Evolutionary conservation across 2,888 invertebrate genomes (phyloP), one percentile per base, ranked within the genome.

Genomic region (Diaperis boleti): DNA sequence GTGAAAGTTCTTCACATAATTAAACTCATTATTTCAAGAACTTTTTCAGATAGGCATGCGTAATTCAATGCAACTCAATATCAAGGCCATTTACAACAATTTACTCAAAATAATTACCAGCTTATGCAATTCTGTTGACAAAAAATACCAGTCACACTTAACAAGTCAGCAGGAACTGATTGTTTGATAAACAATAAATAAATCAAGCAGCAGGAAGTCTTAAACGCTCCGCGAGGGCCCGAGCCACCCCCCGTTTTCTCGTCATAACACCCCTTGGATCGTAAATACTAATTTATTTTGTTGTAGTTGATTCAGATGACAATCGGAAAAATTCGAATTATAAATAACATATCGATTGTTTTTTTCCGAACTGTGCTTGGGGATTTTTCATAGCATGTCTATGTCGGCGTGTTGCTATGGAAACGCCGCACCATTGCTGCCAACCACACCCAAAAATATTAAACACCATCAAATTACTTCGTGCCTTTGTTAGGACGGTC

Each of bases 331-430:
- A 63, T 66, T 65, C 64, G 68, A 69, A 74, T 76, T 76, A 78
- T 76, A 74, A 74, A 76, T 17, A 15, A 35, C 17, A 44, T 64
- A 78, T 78, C 72, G 78, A 78, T 78, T 78, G 75, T 73, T 72
- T 73, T 73, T 74, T 74, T 71, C 74, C 74, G 72, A 69, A 1
- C 74, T 69, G 72, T 70, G 74, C 73, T 75, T 71, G 73, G 77
- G 78, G 78, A 78, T 78, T 79, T 78, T 78, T 78, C 78, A 77
- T 78, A 69, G 75, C 76, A 76, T 79, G 78, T 78, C 77, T 73
- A 74, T 74, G 73, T 68, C 72, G 77, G 74, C 75, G 73, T 75
- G 78, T 79, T 72, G 72, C 75, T 74, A 78, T 75, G 73, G 76
- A 70, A 73, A 80, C 79, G 73, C 76, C 75, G 72, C 76, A 72